Base-by-base conservation (phyloP, 2,888 invertebrate genomes). In the Polydesmus complanatus region DNA sequence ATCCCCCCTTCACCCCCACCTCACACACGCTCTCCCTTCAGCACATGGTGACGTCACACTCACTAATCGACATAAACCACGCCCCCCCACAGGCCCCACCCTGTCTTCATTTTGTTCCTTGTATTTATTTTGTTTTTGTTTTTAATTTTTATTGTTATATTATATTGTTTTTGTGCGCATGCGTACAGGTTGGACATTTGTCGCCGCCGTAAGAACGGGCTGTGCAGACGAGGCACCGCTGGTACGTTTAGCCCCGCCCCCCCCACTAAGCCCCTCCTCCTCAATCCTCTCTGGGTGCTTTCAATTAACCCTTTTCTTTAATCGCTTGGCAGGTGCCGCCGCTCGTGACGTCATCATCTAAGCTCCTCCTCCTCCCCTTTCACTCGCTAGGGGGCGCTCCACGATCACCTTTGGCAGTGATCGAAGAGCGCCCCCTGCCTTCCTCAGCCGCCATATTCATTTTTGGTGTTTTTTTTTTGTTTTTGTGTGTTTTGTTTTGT, bases 211-310 rank as follows among this genome's bases (percentile, higher is more conserved):
- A 91, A 91, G 83, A 92, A 91, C 79, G 92, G 92, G 77, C 86
- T 91, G 80, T 93, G 93, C 83, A 92, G 92, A 75, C 90, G 92
- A 83, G 93, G 93, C 85, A 93, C 93, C 78, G 93, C 93, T 80
- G 93, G 93, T 93, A 91, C 86, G 84, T 70, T 56, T n/a, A 23
- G 11, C 56, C 55, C 27, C 19, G 22, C 55, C 26, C 11, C 60
- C 37, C 60, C n/a, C 25, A 51, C 22, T 55, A 18, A 11, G 37
- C 27, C 11, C n/a, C 5, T n/a, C 18, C 27, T 26, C 59, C 51
- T 23, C 22, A 56, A 54, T 23, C 27, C 23, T 26, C 8, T 14
- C 18, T 55, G 18, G 19, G 14, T 26, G 19, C 19, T 19, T n/a
- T 14, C 21, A 11, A 18, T 11, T 14, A 47, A 11, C 48, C 11